Evolutionary conservation across 2,113 vertebrate genomes (phyloP), one percentile per base, ranked within the genome.

Genomic region (Emydocephalus ijimae): DNA sequence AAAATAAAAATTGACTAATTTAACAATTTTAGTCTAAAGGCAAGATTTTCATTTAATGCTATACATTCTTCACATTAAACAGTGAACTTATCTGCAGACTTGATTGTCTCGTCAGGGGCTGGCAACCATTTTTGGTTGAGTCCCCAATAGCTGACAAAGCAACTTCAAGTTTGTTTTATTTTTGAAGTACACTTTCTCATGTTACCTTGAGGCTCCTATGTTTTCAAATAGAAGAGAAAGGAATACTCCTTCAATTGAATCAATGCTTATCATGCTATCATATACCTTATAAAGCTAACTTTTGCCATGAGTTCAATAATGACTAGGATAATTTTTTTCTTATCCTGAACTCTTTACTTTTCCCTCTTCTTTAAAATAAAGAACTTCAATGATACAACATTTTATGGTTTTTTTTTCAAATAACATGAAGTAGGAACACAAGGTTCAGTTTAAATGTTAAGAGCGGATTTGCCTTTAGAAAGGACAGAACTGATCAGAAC

Each of bases 1-100:
- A 48, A 56, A 89, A 93, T 92, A 91, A 91, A 92, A 1, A 1
- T 0, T 93, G 15, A 74, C 54, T 92, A 93, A 9, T 90, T n/a
- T 48, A 26, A 89, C 26, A 34, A 61, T 64, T 39, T 29, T 92
- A 43, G 26, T 24, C 34, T 24, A 74, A 55, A 39, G 26, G 4
- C 61, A 91, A 61, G 26, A 34, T 50, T 87, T 29, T 50, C 43
- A 81, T 23, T 91, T 81, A 11, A 21, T 81, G 18, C 43, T 21
- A 81, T 43, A 81, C 34, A 18, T 81, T 43, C 34, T 43, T 39
- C 74, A 81, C 18, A 81, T 81, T 43, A 81, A 81, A 8, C 69
- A 81, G 34, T 81, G 74, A 8, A 20, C 34, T 43, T 81, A 43
- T 81, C 74, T 81, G 74, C 7, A 43, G 7, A 43, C 20, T 21